Percentiles rank a stretch among this genome's conserved stretches.
These are phyloP conservation scores for Pyrrhosoma nymphula DNA, from an alignment of 2,888 invertebrate species.

Conservation along the genomic window DNA sequence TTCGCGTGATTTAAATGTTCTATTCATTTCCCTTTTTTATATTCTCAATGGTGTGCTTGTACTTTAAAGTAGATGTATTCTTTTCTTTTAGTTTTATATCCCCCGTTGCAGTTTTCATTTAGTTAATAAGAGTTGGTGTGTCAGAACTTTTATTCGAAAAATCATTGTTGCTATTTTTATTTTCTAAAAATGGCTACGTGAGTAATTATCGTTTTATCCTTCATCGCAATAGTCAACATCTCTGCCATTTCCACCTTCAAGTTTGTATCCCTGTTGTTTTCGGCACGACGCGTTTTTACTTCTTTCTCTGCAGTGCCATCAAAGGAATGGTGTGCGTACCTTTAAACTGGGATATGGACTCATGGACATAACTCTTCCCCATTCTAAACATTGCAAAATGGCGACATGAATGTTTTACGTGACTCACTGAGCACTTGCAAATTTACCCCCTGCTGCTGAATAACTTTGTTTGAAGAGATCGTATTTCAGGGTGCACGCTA, in stretches of 20 bases:
- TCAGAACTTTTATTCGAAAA: neutral
- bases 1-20: neutral
- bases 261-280: neutral
- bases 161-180: constrained; percentile 11
- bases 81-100: neutral
- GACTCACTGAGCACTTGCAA: neutral
- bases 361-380: neutral
- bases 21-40: neutral
- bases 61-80: neutral
- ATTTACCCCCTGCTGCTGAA: neutral
- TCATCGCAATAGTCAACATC: neutral
- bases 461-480: neutral
- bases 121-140: neutral
- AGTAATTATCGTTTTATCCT: neutral
- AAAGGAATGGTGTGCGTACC: neutral
- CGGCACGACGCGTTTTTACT: neutral
- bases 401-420: neutral
- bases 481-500: neutral
- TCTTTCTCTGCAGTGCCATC: neutral
- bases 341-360: neutral
- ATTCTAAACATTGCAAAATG: neutral
- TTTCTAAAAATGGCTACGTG: neutral
- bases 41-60: neutral
- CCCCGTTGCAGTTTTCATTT: no score
- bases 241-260: neutral